Conservation (phyloP, 2,797 vertebrate species). For the Gymnopithys bicolor region DNA sequence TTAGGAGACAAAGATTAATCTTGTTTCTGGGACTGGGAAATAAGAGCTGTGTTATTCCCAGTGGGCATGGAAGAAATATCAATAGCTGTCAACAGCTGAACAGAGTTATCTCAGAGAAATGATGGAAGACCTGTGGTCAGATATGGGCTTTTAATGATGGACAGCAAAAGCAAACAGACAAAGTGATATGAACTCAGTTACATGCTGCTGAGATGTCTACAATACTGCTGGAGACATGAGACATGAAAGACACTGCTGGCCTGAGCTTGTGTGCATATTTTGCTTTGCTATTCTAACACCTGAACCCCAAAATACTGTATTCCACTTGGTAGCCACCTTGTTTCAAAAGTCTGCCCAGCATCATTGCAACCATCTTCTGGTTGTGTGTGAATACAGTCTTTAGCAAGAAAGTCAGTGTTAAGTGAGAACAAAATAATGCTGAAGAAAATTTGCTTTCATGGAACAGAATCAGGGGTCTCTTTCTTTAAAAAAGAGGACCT, state of each 20-base stretch:
- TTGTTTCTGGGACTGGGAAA: not conserved
- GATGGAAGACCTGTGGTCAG: conserved; percentile 13
- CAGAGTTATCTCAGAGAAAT: not conserved
- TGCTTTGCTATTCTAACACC: not conserved
- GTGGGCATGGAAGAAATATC: not conserved
- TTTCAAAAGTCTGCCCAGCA: not conserved
- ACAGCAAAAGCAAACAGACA: not conserved
- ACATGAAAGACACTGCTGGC: not conserved
- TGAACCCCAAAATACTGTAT: not conserved
- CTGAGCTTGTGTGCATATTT: not conserved
- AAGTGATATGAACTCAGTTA: not conserved
- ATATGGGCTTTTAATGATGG: not conserved
- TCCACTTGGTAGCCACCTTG: not conserved
- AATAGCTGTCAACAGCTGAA: conserved; percentile 22
- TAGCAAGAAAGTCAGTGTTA: not conserved
- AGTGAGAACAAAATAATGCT: not conserved
- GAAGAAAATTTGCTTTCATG: not conserved
- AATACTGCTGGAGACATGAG: not conserved
- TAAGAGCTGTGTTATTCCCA: conserved; percentile 3
- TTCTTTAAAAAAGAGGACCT: not conserved
- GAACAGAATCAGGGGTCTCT: not conserved
- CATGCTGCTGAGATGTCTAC: not conserved
- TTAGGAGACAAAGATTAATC: conserved; percentile 23
- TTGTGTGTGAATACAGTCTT: not conserved
- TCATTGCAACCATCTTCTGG: not conserved